Evolutionary conservation across 2,888 invertebrate genomes (phyloP).

Genomic region (Campoplex capitator): DNA sequence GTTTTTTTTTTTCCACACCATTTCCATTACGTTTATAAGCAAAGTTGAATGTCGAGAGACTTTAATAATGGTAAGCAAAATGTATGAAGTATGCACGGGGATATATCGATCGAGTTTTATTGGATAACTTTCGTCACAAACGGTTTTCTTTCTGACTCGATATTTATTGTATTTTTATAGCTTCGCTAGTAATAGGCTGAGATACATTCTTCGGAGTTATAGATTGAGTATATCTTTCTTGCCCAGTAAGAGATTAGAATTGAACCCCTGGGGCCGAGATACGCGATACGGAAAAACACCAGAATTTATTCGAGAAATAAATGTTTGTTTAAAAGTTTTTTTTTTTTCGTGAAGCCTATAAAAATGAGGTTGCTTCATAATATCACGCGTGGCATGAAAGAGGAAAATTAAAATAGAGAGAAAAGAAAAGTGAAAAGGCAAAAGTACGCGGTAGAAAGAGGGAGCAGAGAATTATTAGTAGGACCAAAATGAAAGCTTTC

Average conservation of each 20-base stretch:
- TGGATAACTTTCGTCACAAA: slow-evolving; percentile 75
- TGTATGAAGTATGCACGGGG: slow-evolving; percentile 36
- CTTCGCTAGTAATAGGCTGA: slow-evolving; percentile 11
- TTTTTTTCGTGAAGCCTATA: neutral
- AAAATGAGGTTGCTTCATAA: slow-evolving; percentile 10
- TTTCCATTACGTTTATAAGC: neutral
- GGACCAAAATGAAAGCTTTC: slow-evolving; percentile 34
- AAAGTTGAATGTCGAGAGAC: neutral
- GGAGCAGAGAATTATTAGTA: slow-evolving; percentile 41
- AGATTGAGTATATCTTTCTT: neutral
- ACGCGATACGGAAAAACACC: neutral
- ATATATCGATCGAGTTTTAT: slow-evolving; percentile 71
- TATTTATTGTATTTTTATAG: slow-evolving; percentile 74
- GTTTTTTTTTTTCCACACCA: neutral
- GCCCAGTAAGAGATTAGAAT: neutral
- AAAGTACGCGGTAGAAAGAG: neutral
- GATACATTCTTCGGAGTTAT: neutral
- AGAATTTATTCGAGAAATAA: slow-evolving; percentile 8
- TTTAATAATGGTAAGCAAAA: slow-evolving; percentile 14
- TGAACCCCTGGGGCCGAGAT: neutral
- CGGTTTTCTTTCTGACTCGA: slow-evolving; percentile 70
- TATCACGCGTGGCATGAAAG: neutral
- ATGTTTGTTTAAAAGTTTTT: slow-evolving; percentile 14
- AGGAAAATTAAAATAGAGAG: neutral
- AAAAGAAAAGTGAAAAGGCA: neutral